Conservation (phyloP, 2,113 vertebrate species). For the Rhinopomastus cyanomelas region DNA sequence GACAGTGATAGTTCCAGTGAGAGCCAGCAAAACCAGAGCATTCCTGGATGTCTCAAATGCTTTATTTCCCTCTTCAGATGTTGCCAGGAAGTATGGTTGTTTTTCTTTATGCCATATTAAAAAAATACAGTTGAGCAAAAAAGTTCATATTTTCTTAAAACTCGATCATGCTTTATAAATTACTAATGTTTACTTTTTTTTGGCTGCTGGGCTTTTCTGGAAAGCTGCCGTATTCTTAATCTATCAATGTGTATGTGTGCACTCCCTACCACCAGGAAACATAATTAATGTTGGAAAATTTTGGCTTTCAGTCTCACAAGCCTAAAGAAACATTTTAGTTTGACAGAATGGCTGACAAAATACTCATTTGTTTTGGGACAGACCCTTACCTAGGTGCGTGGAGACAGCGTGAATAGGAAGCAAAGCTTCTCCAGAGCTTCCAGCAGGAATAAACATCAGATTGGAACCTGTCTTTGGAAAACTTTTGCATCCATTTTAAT, state of each 20-base stretch:
- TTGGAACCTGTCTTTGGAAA: conserved; percentile 2
- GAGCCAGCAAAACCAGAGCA: not conserved
- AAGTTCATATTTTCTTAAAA: conserved; percentile 51
- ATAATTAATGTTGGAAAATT: conserved; percentile 68
- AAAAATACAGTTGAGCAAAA: conserved; percentile 30
- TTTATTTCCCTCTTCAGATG: not conserved
- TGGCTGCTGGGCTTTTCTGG: conserved; percentile 34
- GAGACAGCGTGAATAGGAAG: not conserved
- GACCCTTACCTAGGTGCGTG: conserved; percentile 31
- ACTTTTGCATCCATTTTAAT: not conserved
- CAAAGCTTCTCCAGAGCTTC: not conserved
- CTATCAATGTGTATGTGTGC: conserved; percentile 10
- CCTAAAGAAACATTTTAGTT: conserved; percentile 66
- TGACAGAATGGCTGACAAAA: conserved; percentile 63
- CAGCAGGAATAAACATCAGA: conserved; percentile 19
- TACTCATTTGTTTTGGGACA: conserved; percentile 60
- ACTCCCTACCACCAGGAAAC: conserved; percentile 29
- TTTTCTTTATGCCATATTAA: conserved; percentile 33
- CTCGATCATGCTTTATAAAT: not conserved
- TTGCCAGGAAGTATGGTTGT: not conserved
- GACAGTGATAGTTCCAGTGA: not conserved
- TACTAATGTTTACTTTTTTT: conserved; percentile 36
- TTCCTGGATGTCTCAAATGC: not conserved
- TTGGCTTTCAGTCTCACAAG: conserved; percentile 58
- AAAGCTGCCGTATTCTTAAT: conserved; percentile 48